phyloP scores from a whole-genome alignment of 2,797 vertebrate species.

The Enteromius paludinosus region DNA sequence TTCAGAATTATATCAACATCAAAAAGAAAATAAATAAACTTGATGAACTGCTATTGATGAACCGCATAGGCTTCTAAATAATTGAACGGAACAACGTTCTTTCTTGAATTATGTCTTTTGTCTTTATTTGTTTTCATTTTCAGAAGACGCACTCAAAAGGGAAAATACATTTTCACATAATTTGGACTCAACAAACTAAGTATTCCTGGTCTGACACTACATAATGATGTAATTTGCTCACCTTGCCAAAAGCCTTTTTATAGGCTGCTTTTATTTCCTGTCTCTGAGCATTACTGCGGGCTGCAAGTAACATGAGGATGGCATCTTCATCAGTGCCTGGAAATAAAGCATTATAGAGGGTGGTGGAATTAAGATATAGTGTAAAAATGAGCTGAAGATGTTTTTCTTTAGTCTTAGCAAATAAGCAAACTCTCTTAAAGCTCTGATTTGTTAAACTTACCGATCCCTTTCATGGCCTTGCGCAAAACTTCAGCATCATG shows the following conservation, averaged over 20 bases:
- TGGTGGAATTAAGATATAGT: neutral
- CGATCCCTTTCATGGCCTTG: conserved; percentile 96
- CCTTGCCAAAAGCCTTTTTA: conserved; percentile 92
- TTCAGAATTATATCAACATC: conserved; percentile 4
- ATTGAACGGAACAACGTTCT: conserved; percentile 9
- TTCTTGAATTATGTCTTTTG: neutral
- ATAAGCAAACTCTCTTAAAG: neutral
- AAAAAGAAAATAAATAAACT: neutral
- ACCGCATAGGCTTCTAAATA: neutral
- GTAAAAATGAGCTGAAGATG: neutral
- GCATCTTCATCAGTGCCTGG: conserved; percentile 92
- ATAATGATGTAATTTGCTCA: conserved; percentile 66
- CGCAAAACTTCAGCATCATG: conserved; percentile 90
- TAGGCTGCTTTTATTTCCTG: conserved; percentile 87
- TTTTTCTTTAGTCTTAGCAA: neutral
- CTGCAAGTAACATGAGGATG: conserved; percentile 85
- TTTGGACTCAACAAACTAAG: neutral
- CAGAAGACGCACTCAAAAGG: neutral
- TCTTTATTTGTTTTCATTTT: too few species aligned
- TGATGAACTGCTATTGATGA: neutral
- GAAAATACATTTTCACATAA: neutral
- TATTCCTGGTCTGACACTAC: neutral
- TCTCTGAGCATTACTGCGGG: conserved; percentile 89
- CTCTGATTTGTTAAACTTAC: conserved; percentile 71
- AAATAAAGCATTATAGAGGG: conserved; percentile 35